These are phyloP conservation scores for Drosophila cardini DNA, from an alignment of 1,140 invertebrate genomes.

Conservation along the genomic window DNA sequence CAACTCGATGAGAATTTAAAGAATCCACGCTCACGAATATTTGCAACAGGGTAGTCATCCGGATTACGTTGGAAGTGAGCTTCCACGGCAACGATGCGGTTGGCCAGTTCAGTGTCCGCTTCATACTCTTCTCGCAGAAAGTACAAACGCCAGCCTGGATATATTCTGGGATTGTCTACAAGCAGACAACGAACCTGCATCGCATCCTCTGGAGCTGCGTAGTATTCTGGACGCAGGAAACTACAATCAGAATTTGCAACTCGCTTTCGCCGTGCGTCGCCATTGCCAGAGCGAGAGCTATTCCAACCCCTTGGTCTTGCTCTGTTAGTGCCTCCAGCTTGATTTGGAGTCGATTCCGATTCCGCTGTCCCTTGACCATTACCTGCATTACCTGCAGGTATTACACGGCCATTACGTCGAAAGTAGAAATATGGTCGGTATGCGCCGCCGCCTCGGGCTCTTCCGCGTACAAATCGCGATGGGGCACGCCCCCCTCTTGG, in stretches of 20 bases:
- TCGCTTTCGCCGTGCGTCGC: not conserved
- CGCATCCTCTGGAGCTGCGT: slow-evolving; percentile 70
- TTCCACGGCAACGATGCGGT: slow-evolving; percentile 85
- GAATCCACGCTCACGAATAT: slow-evolving; percentile 85
- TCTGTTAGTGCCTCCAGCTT: not conserved
- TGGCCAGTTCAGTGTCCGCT: slow-evolving; percentile 75
- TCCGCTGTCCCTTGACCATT: slow-evolving; percentile 16
- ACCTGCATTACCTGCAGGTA: slow-evolving; percentile 67
- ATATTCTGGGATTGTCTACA: slow-evolving; percentile 79
- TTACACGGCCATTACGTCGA: slow-evolving; percentile 74
- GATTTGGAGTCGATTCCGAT: not conserved
- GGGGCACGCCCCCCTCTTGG: slow-evolving; percentile 40
- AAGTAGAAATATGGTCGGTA: slow-evolving; percentile 77
- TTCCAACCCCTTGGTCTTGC: slow-evolving; percentile 55
- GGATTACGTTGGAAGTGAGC: slow-evolving; percentile 77
- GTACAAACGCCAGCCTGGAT: slow-evolving; percentile 88
- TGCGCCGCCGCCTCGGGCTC: slow-evolving; percentile 59
- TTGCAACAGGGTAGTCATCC: slow-evolving; percentile 82
- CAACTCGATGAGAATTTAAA: slow-evolving; percentile 85
- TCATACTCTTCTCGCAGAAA: slow-evolving; percentile 86
- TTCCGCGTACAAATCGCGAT: slow-evolving; percentile 65
- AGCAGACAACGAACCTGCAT: slow-evolving; percentile 55
- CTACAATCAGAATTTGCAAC: slow-evolving; percentile 40
- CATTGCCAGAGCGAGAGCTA: not conserved
- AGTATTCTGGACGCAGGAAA: slow-evolving; percentile 68